These are phyloP conservation scores for Orientallactaga bullata DNA, from an alignment of 2,113 vertebrate species.

Conservation along the genomic window DNA sequence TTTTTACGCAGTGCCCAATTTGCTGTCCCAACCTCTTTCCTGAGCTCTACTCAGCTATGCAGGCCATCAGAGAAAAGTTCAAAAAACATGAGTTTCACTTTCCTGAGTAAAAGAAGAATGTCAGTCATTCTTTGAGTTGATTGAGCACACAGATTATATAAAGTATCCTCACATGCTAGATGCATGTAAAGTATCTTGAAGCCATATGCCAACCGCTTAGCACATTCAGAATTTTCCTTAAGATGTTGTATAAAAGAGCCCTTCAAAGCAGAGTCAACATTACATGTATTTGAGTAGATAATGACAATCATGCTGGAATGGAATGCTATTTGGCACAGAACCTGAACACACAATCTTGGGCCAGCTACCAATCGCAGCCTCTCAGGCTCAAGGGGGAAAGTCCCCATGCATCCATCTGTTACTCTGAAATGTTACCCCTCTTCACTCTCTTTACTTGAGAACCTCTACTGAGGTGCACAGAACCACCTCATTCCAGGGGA, in stretches of 20 bases:
- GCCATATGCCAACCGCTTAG: background rate
- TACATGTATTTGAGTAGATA: background rate
- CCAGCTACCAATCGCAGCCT: background rate
- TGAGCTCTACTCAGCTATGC: background rate
- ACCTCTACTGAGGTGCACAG: background rate
- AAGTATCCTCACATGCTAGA: background rate
- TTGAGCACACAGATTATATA: background rate
- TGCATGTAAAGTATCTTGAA: conserved; percentile 10
- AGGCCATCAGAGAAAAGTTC: background rate
- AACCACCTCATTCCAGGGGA: background rate
- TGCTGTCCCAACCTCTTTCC: background rate
- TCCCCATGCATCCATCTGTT: background rate
- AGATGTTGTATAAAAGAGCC: background rate
- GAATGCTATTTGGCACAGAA: background rate
- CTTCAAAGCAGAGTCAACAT: background rate
- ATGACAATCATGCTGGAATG: background rate
- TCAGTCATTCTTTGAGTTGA: conserved; percentile 15
- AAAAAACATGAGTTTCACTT: background rate
- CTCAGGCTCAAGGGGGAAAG: background rate
- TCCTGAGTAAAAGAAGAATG: conserved; percentile 30
- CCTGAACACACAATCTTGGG: background rate
- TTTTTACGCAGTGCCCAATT: background rate
- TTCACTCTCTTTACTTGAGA: background rate
- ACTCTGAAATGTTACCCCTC: background rate
- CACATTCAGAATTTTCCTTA: background rate